phyloP scores from a whole-genome alignment of 2,888 invertebrate species.

The Tipula confusa region DNA sequence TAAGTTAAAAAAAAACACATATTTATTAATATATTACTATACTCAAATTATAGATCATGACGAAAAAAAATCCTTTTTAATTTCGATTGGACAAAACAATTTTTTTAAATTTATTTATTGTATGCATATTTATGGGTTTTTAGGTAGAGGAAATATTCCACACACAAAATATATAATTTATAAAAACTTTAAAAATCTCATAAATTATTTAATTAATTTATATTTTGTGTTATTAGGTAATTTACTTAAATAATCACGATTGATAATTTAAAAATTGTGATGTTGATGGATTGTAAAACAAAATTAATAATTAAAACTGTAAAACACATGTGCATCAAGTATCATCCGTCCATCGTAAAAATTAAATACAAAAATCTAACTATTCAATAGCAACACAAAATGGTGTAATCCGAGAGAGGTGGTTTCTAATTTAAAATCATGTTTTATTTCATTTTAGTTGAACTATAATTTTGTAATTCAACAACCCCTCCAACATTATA shows the following conservation, averaged over 20 bases:
- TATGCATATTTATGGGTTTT: background rate
- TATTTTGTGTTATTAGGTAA: background rate
- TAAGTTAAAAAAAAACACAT: background rate
- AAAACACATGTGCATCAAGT: background rate
- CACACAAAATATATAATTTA: background rate
- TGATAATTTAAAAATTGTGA: background rate
- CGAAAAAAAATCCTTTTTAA: background rate
- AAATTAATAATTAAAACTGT: background rate
- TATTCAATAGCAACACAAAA: background rate
- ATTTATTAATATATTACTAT: background rate
- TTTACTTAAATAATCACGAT: background rate
- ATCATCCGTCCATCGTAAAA: constrained; percentile 12
- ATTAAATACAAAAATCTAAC: background rate
- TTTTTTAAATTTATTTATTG: background rate
- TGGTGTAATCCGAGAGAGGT: background rate
- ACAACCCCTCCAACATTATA: background rate
- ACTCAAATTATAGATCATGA: background rate
- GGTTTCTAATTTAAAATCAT: background rate
- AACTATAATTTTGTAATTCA: background rate
- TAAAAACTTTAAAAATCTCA: background rate
- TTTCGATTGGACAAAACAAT: background rate
- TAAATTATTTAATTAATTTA: background rate
- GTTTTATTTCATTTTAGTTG: background rate
- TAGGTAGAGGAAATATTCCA: background rate
- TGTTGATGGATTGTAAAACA: background rate